Evolutionary conservation across 2,888 invertebrate genomes (phyloP), one percentile per base, ranked within the genome.

Genomic region (Ichneumoninae sp.): DNA sequence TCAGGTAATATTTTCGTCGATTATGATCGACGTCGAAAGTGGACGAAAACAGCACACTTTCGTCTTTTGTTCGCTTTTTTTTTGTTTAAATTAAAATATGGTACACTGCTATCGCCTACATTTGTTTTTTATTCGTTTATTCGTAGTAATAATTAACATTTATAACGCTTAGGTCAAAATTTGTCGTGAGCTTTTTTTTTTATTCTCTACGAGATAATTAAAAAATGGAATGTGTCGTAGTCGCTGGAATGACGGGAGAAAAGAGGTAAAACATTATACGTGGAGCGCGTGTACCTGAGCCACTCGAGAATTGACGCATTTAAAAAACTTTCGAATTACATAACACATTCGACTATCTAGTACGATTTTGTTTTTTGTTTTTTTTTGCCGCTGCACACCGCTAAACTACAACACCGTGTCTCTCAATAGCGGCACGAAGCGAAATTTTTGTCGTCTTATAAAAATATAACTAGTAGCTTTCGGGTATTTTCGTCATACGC

Each of bases 91-190:
- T 52, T 60, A 74, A 60, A 65, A 13, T 66, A 73, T 44, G 22
- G 22, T 73, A 60, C 69, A 54, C 36, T 57, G 16, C 57, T 68
- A 68, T 44, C 44, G 8, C 22, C 63, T 81, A 52, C 33, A 5
- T 40, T 40, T 75, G 22, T 57, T 22, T 63, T 54, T 30, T 10
- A 65, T 63, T 52, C 50, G 70, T 30, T 22, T 47, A 70, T 65
- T 79, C 19, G n/a, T 80, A 69, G 47, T 69, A 78, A 74, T 78
- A 65, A 70, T 78, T 54, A 69, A 79, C 83, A 83, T 63, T 83
- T 63, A 75, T 79, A 79, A 83, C 78, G 83, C 83, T 73, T 78
- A 76, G 52, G 36, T 70, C 40, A 68, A 77, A 77, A 83, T 57
- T 77, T 44, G 33, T 68, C 80, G 83, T 77, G 60, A 63, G 71